A percentile compares a stretch with the other conserved stretches of the same genome.
Evolutionary conservation across 2,888 invertebrate genomes (phyloP).

Genomic region (Sphinx pinastri): DNA sequence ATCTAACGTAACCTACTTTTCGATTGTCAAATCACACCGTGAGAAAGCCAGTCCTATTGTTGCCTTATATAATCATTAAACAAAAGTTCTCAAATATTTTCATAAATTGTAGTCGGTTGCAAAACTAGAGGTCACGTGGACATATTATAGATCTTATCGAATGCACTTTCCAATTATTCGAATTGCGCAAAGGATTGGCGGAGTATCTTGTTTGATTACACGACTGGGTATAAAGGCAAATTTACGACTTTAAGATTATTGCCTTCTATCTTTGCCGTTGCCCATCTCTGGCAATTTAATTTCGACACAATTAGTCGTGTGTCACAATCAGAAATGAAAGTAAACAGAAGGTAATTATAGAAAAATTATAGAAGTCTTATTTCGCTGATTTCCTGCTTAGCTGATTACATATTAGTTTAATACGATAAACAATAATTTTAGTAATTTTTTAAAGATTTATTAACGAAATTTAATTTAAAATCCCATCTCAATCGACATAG

Average conservation of each 20-base stretch:
- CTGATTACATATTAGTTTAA: too few species aligned
- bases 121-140: not conserved
- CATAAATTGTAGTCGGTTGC: not conserved
- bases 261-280: too few species aligned
- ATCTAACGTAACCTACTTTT: not conserved
- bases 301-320: too few species aligned
- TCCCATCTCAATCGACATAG: too few species aligned
- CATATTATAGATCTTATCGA: not conserved
- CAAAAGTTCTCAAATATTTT: slow-evolving; percentile 14
- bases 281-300: not conserved
- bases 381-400: too few species aligned
- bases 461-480: too few species aligned
- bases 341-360: too few species aligned
- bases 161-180: slow-evolving; percentile 7
- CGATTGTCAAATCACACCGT: not conserved
- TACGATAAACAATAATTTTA: too few species aligned
- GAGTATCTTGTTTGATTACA: not conserved
- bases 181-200: not conserved
- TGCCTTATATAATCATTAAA: slow-evolving; percentile 9
- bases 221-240: not conserved
- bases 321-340: too few species aligned
- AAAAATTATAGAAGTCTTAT: too few species aligned
- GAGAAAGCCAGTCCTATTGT: slow-evolving; percentile 6
- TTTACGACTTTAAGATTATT: not conserved
- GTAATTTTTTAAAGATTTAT: too few species aligned